phyloP scores from a whole-genome alignment of 1,140 invertebrate species.

The Anagrus nilaparvatae region DNA sequence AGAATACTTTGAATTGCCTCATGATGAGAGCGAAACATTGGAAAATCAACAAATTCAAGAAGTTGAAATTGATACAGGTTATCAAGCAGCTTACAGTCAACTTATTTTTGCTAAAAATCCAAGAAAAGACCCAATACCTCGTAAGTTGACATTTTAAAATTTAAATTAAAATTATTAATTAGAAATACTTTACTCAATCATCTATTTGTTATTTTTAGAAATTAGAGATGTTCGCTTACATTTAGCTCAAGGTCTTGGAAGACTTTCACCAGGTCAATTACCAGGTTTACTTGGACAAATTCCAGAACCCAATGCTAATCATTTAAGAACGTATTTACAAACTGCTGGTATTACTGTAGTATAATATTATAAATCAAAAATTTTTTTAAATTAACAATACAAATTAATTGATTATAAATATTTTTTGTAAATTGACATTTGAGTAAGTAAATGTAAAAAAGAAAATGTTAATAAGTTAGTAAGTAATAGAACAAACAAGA shows the following conservation, averaged over 20 bases:
- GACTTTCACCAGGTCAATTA: constrained; percentile 45
- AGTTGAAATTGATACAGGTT: constrained; percentile 74
- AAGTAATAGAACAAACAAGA: too few relatives aligned
- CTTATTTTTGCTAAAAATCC: constrained; percentile 71
- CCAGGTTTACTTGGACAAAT: constrained; percentile 51
- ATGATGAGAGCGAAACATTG: constrained; percentile 64
- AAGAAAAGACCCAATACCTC: constrained; percentile 60
- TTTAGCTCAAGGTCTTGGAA: constrained; percentile 59
- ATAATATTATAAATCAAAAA: too few relatives aligned
- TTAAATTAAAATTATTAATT: constrained; percentile 9
- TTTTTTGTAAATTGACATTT: too few relatives aligned
- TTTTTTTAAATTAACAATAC: too few relatives aligned
- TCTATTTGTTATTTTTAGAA: constrained; percentile 32
- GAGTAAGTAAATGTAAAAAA: too few relatives aligned
- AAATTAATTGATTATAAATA: too few relatives aligned
- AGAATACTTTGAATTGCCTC: constrained; percentile 79
- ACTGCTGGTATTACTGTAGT: constrained; percentile 35
- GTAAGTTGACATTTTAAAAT: constrained; percentile 27
- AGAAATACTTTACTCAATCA: not conserved
- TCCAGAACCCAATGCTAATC: constrained; percentile 34
- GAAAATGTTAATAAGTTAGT: too few relatives aligned
- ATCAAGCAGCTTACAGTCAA: constrained; percentile 83
- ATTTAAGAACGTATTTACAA: constrained; percentile 36
- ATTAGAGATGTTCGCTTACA: constrained; percentile 59
- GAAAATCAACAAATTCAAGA: constrained; percentile 80